phyloP scores from a whole-genome alignment of 2,888 invertebrate genomes.

The Limenitis camilla region DNA sequence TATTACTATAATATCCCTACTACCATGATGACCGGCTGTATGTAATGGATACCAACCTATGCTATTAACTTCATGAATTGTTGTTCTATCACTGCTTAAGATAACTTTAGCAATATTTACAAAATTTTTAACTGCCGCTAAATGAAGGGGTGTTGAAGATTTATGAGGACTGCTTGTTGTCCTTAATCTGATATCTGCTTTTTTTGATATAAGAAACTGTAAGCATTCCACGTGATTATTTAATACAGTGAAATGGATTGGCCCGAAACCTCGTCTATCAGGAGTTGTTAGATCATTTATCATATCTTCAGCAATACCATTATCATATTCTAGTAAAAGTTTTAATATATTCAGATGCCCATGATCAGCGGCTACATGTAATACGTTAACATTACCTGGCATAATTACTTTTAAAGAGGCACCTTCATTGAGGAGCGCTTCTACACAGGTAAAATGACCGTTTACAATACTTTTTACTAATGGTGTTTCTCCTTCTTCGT shows the following conservation, averaged over 20 bases:
- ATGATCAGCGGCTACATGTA: slow-evolving; percentile 75
- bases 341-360: slow-evolving; percentile 72
- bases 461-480: slow-evolving; percentile 60
- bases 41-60: slow-evolving; percentile 59
- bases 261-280: slow-evolving; percentile 60
- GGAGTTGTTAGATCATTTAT: slow-evolving; percentile 51
- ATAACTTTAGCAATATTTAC: slow-evolving; percentile 51
- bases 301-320: slow-evolving; percentile 42
- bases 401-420: slow-evolving; percentile 58
- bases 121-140: slow-evolving; percentile 60
- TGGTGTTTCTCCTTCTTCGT: slow-evolving; percentile 66
- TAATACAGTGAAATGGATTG: slow-evolving; percentile 72
- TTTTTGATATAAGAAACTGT: slow-evolving; percentile 53
- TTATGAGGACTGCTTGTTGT: slow-evolving; percentile 58
- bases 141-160: slow-evolving; percentile 61
- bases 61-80: slow-evolving; percentile 58
- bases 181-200: slow-evolving; percentile 58
- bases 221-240: slow-evolving; percentile 67
- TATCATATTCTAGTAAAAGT: slow-evolving; percentile 61
- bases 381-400: slow-evolving; percentile 66
- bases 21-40: slow-evolving; percentile 71
- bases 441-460: slow-evolving; percentile 57
- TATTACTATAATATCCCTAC: slow-evolving; percentile 70
- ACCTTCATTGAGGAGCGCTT: slow-evolving; percentile 59
- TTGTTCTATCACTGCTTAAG: slow-evolving; percentile 52